A percentile compares a stretch with the other conserved stretches of the same genome.
Evolutionary conservation across 2,888 invertebrate species (phyloP).

Genomic region (Galerucella nymphaeae): DNA sequence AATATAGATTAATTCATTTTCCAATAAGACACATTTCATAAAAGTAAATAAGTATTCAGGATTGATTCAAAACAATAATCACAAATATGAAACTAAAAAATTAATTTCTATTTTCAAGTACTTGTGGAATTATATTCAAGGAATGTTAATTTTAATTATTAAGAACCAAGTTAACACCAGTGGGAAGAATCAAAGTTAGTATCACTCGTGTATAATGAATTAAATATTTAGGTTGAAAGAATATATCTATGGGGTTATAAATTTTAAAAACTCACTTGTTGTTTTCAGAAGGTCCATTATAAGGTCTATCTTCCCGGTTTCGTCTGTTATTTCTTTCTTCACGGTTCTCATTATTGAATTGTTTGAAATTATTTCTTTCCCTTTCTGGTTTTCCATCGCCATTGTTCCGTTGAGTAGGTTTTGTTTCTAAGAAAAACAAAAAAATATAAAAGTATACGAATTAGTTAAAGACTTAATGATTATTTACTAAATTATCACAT

Average conservation of each 20-base stretch:
- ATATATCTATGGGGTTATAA: neutral
- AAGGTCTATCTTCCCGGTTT: constrained; percentile 72
- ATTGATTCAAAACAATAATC: no score
- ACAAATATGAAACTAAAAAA: neutral
- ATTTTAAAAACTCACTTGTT: constrained; percentile 56
- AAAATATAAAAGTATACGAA: neutral
- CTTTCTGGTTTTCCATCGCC: constrained; percentile 69
- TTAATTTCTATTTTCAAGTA: neutral
- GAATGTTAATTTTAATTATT: neutral
- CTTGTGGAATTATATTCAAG: neutral
- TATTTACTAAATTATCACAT: constrained; percentile 52
- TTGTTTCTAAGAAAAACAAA: constrained; percentile 56
- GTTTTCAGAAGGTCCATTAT: constrained; percentile 62
- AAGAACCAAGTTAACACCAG: neutral
- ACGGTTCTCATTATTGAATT: constrained; percentile 71
- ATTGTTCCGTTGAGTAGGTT: constrained; percentile 57
- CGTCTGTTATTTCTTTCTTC: constrained; percentile 80
- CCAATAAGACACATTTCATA: no score
- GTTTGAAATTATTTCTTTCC: constrained; percentile 64
- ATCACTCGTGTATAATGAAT: no score
- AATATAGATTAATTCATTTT: no score
- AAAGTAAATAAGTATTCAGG: no score
- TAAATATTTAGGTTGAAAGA: neutral
- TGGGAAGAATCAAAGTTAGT: no score
- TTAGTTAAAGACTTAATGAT: neutral